Conservation (phyloP, 2,888 invertebrate species). For the Ditula angustiorana region DNA sequence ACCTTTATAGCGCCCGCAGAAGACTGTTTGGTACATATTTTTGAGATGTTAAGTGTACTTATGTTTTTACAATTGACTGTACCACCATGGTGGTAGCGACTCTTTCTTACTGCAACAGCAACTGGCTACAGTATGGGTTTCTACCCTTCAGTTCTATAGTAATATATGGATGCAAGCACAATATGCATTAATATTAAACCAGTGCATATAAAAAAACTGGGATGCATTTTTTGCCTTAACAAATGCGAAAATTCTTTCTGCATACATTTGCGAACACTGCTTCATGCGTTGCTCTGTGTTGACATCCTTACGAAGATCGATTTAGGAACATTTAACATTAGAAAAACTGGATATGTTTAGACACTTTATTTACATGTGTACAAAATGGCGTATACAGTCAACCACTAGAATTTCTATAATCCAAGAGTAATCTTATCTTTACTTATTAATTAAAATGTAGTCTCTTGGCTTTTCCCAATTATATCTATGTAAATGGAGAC, state of each 20-base stretch:
- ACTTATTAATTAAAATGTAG: neutral
- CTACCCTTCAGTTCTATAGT: too few relatives aligned
- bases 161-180: too few relatives aligned
- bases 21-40: too few relatives aligned
- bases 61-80: too few relatives aligned
- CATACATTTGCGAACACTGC: neutral
- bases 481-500: neutral
- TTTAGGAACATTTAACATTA: constrained; percentile 25
- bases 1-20: too few relatives aligned
- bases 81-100: too few relatives aligned
- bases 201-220: neutral
- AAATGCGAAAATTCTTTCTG: neutral
- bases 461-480: neutral
- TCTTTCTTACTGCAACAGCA: too few relatives aligned
- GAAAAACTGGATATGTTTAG: constrained; percentile 31
- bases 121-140: too few relatives aligned
- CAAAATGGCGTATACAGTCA: constrained; percentile 19
- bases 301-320: neutral
- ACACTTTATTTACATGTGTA: constrained; percentile 31
- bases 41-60: too few relatives aligned
- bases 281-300: neutral
- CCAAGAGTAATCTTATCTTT: neutral
- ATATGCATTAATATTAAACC: too few relatives aligned
- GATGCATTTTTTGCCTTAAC: too few relatives aligned
- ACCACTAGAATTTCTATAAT: neutral